Base-by-base conservation (phyloP, 1,140 invertebrate species). In the Ericerus pela region DNA sequence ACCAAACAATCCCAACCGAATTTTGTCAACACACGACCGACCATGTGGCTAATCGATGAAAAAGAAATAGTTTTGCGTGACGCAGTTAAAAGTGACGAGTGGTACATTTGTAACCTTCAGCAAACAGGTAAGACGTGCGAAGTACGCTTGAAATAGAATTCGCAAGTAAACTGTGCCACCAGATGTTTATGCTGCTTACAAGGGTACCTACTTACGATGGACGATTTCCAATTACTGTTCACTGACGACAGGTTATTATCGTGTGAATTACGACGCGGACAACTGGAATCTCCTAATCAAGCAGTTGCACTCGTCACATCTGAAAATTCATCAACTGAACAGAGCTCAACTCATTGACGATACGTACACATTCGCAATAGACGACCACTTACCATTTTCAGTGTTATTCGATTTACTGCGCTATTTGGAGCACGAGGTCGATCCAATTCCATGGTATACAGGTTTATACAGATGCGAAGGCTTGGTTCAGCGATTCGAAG, bases 281-380 rank as follows among this genome's bases (percentile, higher is more conserved):
- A 82, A 80, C 63, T 88, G 84, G 84, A 68, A 75, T 52, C 66
- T 82, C 4, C 61, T 84, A 2, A 71, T 72, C 1, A 29, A 31
- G 3, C 41, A 55, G 16, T 75, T 78, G 18, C 56, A 68, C 10
- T 63, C 67, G 4, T 70, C 83, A 0, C 83, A 84, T 55, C 74
- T 84, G 30, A 66, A 71, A 2, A 75, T 78, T 22, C 58, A 69
- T 12, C 62, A 66, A 8, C 70, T 84, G 0, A 84, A 85, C 56
- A 74, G 84, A 33, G 87, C 85, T 0, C 83, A 88, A 62, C 66
- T 93, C 1, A 74, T 94, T 11, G 83, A 90, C 62, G 88, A 94
- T 69, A 76, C 84, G 0, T 79, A 89, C 64, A 88, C 87, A 63
- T 71, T 96, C 29, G 88, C 87, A 0, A 67, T 79, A 16, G 77